phyloP scores from a whole-genome alignment of 2,888 invertebrate genomes.

The Polyommatus icarus region DNA sequence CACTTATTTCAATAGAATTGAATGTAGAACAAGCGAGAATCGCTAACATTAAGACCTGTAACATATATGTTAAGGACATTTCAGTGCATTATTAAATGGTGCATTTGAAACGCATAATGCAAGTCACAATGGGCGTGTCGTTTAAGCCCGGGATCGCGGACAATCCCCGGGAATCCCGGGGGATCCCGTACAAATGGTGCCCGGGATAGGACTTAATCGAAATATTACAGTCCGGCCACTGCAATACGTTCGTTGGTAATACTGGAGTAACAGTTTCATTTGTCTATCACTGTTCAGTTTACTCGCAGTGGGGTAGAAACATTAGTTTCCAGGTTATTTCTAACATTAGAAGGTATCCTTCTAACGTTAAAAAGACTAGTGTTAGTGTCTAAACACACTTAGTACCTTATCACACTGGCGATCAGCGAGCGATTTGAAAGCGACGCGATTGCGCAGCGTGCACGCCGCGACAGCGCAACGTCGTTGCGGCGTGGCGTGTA shows the following conservation, averaged over 20 bases:
- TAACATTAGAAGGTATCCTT: too few species aligned
- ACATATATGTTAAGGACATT: not conserved
- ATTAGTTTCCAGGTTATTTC: not conserved
- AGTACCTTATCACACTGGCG: too few species aligned
- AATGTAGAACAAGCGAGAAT: too few species aligned
- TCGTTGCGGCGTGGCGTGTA: too few species aligned
- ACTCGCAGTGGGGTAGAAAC: not conserved
- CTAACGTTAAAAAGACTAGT: too few species aligned
- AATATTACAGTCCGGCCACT: slow-evolving; percentile 35
- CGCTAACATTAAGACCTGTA: too few species aligned
- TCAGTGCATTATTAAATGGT: slow-evolving; percentile 22
- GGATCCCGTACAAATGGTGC: slow-evolving; percentile 40
- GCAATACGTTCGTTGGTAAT: slow-evolving; percentile 2
- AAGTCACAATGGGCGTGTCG: slow-evolving; percentile 31
- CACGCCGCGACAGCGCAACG: too few species aligned
- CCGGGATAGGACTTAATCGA: slow-evolving; percentile 38
- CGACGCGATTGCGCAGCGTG: too few species aligned
- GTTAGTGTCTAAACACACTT: too few species aligned
- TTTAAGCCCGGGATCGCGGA: slow-evolving; percentile 38
- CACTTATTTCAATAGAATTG: too few species aligned
- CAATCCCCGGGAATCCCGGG: not conserved
- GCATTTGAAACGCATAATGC: slow-evolving; percentile 28
- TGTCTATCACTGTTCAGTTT: not conserved
- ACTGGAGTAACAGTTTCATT: not conserved
- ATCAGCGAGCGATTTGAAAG: too few species aligned